Conservation (phyloP, 2,888 invertebrate genomes). For the Himalopsyche kuldschensis region DNA sequence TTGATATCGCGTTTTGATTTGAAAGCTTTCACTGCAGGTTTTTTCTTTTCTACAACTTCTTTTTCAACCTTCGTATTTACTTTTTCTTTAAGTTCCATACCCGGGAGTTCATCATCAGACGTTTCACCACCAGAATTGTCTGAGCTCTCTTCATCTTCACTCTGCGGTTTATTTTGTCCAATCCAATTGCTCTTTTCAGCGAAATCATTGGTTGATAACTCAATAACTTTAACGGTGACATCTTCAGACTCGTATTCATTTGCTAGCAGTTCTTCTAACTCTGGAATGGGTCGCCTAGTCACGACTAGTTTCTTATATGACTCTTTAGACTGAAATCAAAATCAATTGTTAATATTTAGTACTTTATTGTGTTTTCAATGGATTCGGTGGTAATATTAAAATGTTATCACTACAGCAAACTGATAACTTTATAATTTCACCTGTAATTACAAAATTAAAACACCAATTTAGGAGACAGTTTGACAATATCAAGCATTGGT, state of each 20-base stretch:
- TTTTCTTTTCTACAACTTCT: slow-evolving; percentile 45
- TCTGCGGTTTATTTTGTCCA: slow-evolving; percentile 65
- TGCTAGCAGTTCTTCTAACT: slow-evolving; percentile 67
- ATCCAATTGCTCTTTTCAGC: slow-evolving; percentile 73
- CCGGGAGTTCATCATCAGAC: slow-evolving; percentile 49
- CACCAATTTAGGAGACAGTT: no score
- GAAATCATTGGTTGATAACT: slow-evolving; percentile 70
- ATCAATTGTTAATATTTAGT: not conserved
- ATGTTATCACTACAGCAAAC: not conserved
- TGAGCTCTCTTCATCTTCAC: slow-evolving; percentile 46
- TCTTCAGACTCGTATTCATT: slow-evolving; percentile 77
- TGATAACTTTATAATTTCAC: no score
- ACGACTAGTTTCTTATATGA: slow-evolving; percentile 73
- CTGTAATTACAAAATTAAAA: no score
- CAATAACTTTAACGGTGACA: slow-evolving; percentile 77
- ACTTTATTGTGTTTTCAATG: no score
- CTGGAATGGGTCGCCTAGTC: slow-evolving; percentile 71
- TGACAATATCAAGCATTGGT: no score
- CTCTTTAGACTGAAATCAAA: slow-evolving; percentile 61
- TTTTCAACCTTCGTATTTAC: slow-evolving; percentile 44
- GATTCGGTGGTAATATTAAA: not conserved
- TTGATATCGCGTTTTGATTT: slow-evolving; percentile 70
- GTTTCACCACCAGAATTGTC: slow-evolving; percentile 45
- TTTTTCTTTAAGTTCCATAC: slow-evolving; percentile 52
- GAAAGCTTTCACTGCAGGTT: slow-evolving; percentile 41